Percentiles rank a stretch among this genome's conserved stretches.
Conservation (phyloP, 2,888 invertebrate species). For the Conus canariensis region DNA sequence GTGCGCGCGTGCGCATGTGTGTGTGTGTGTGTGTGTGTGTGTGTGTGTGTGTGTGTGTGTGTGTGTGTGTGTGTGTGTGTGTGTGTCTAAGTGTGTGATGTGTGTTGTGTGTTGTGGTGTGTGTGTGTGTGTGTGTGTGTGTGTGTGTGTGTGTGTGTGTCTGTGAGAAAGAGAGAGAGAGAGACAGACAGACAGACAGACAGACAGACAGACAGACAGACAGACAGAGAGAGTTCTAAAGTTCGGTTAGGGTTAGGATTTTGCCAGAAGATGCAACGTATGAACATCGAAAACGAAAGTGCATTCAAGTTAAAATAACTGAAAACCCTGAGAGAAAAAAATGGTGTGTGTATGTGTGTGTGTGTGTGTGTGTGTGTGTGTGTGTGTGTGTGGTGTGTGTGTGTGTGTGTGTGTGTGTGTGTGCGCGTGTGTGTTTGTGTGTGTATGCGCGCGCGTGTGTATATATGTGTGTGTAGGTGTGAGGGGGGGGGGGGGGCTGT, state of each 20-base stretch:
- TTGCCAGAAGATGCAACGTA: too few relatives aligned
- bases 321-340: too few relatives aligned
- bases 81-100: background rate
- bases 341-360: background rate
- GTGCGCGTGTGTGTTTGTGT: background rate
- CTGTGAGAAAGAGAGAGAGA: background rate
- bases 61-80: too few relatives aligned
- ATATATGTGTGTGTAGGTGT: background rate
- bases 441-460: background rate
- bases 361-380: background rate
- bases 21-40: too few relatives aligned
- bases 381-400: background rate
- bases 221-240: background rate
- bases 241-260: too few relatives aligned
- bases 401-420: constrained; percentile 15
- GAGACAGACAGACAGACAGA: background rate
- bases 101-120: too few relatives aligned
- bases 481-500: background rate
- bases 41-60: too few relatives aligned
- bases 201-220: too few relatives aligned
- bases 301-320: too few relatives aligned
- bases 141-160: background rate
- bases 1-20: too few relatives aligned
- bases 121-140: background rate
- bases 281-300: too few relatives aligned